phyloP scores from a whole-genome alignment of 2,888 invertebrate species.

The Nesidiocoris tenuis region DNA sequence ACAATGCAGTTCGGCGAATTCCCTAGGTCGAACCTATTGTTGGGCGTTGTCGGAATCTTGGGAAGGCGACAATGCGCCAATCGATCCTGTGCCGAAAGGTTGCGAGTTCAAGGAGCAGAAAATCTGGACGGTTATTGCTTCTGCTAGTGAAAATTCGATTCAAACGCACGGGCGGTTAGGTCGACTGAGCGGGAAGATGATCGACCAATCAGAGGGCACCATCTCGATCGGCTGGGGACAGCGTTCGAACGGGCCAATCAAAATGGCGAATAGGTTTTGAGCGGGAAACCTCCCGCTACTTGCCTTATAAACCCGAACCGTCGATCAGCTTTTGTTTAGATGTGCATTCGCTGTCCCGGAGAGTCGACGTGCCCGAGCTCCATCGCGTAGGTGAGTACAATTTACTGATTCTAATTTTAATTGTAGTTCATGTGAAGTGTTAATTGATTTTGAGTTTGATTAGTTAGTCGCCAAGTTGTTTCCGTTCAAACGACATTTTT shows the following conservation, averaged over 20 bases:
- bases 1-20: too few relatives aligned
- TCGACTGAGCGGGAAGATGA: slow-evolving; percentile 1
- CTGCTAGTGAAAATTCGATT: slow-evolving; percentile 8
- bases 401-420: neutral
- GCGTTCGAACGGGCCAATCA: slow-evolving; percentile 13
- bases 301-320: slow-evolving; percentile 24
- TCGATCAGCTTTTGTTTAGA: slow-evolving; percentile 20
- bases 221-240: neutral
- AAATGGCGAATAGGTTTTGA: neutral
- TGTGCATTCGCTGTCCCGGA: slow-evolving; percentile 14
- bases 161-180: neutral
- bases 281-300: slow-evolving; percentile 28
- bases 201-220: slow-evolving; percentile 8
- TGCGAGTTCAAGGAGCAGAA: too few relatives aligned
- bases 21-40: too few relatives aligned
- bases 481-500: neutral
- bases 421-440: neutral
- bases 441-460: neutral
- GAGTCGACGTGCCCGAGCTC: slow-evolving; percentile 33
- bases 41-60: too few relatives aligned
- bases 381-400: slow-evolving; percentile 1
- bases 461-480: neutral
- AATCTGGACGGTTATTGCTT: too few relatives aligned
- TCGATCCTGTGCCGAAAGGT: too few relatives aligned
- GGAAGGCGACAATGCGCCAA: too few relatives aligned